Conservation (phyloP, 2,797 vertebrate species). For the Neostethus bicornis region DNA sequence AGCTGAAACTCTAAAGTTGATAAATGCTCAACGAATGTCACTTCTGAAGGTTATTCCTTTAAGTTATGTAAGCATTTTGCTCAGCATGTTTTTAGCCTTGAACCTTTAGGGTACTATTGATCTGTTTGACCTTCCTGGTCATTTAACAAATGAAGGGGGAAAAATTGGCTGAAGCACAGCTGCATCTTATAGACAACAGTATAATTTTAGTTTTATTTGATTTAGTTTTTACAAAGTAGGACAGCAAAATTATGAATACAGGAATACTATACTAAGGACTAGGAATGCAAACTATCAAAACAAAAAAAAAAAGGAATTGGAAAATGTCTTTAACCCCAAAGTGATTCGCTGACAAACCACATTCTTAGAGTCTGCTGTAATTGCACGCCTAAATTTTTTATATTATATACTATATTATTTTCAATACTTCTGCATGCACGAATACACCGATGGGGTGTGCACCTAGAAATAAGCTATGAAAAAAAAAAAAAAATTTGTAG, state of each 20-base stretch:
- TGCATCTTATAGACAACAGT: conserved; percentile 31
- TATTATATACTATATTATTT: too few species aligned
- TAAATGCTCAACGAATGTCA: conserved; percentile 17
- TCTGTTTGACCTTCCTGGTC: conserved; percentile 42
- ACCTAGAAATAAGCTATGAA: too few species aligned
- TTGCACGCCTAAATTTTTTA: too few species aligned
- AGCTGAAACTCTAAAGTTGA: conserved; percentile 30
- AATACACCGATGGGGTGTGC: too few species aligned
- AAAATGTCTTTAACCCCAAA: conserved; percentile 29
- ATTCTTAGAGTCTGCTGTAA: too few species aligned
- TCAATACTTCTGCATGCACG: too few species aligned
- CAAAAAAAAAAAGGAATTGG: conserved; percentile 37
- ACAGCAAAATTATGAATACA: too few species aligned
- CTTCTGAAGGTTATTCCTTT: conserved; percentile 51
- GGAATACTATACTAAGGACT: too few species aligned
- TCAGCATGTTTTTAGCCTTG: conserved; percentile 17
- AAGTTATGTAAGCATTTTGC: conserved; percentile 12
- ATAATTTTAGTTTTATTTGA: too few species aligned
- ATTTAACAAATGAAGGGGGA: conserved; percentile 56
- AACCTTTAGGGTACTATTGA: conserved; percentile 57
- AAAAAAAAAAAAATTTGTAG: too few species aligned
- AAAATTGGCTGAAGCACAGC: conserved; percentile 21
- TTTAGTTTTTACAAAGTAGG: too few species aligned
- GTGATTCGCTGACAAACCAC: conserved; percentile 49
- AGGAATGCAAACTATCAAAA: too few species aligned